A percentile compares a stretch with the other conserved stretches of the same genome.
phyloP scores from a whole-genome alignment of 2,888 invertebrate species.

The Drosophila pseudotakahashii region DNA sequence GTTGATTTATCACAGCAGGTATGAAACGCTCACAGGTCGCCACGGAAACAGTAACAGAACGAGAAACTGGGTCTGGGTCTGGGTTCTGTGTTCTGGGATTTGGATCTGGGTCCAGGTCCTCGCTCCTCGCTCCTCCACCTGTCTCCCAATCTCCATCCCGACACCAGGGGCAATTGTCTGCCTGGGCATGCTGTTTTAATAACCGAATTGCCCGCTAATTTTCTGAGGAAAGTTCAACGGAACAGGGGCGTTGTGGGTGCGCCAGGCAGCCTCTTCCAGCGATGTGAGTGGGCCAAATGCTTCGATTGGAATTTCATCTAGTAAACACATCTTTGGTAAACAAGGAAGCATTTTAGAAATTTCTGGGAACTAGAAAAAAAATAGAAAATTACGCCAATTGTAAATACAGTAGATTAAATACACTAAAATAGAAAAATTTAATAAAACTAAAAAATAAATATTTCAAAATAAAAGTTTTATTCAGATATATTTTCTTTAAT shows the following conservation, averaged over 20 bases:
- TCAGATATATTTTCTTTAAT: too few relatives aligned
- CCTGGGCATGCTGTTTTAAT: slow-evolving; percentile 60
- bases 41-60: slow-evolving; percentile 34
- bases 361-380: background rate
- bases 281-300: slow-evolving; percentile 29
- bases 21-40: slow-evolving; percentile 34
- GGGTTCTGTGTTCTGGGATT: slow-evolving; percentile 38
- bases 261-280: slow-evolving; percentile 11
- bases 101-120: slow-evolving; percentile 46
- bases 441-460: background rate
- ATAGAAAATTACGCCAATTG: background rate
- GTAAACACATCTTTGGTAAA: background rate
- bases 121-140: slow-evolving; percentile 10
- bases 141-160: slow-evolving; percentile 20
- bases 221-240: slow-evolving; percentile 49
- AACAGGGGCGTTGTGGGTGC: slow-evolving; percentile 63
- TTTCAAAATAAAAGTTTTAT: too few relatives aligned
- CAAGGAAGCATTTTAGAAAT: background rate
- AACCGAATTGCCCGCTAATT: slow-evolving; percentile 76
- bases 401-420: background rate
- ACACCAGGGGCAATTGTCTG: slow-evolving; percentile 41
- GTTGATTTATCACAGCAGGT: slow-evolving; percentile 82
- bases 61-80: slow-evolving; percentile 72
- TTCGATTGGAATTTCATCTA: background rate
- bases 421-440: background rate